Conservation (phyloP, 2,797 vertebrate species). For the Sebastes steindachneri region DNA sequence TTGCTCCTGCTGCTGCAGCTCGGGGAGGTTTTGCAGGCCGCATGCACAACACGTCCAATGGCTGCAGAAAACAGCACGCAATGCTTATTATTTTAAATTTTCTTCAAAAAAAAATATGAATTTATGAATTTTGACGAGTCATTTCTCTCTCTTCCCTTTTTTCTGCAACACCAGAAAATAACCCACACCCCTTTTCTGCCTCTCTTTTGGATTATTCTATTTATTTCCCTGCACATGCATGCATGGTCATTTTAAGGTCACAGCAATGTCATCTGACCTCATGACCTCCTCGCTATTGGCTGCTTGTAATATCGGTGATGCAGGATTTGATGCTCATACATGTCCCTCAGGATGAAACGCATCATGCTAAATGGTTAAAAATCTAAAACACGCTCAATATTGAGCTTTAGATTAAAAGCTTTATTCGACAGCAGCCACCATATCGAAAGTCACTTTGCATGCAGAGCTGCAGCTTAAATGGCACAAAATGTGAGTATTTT, state of each 20-base stretch:
- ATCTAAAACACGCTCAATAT: slow-evolving; percentile 29
- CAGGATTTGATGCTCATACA: slow-evolving; percentile 5
- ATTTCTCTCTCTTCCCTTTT: neutral
- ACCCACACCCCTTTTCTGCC: too few species aligned
- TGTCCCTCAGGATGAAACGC: slow-evolving; percentile 31
- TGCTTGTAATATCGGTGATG: slow-evolving; percentile 39
- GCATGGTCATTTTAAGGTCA: slow-evolving; percentile 54
- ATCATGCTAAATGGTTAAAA: slow-evolving; percentile 24
- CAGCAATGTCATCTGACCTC: slow-evolving; percentile 44
- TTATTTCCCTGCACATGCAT: slow-evolving; percentile 16
- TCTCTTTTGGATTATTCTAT: neutral
- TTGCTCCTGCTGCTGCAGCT: slow-evolving; percentile 1
- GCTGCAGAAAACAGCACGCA: slow-evolving; percentile 16
- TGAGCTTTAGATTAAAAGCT: slow-evolving; percentile 52
- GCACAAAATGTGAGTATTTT: neutral
- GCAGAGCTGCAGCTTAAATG: slow-evolving; percentile 28
- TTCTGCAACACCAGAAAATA: neutral
- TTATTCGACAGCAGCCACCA: slow-evolving; percentile 22
- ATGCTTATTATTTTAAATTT: neutral
- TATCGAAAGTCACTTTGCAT: slow-evolving; percentile 37
- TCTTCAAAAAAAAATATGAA: slow-evolving; percentile 50
- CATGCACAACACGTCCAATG: slow-evolving; percentile 36
- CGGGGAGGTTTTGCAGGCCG: slow-evolving; percentile 18
- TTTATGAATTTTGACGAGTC: slow-evolving; percentile 46
- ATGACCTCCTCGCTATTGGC: slow-evolving; percentile 40